phyloP scores from a whole-genome alignment of 2,888 invertebrate species.

The Chrysomela aeneicollis region DNA sequence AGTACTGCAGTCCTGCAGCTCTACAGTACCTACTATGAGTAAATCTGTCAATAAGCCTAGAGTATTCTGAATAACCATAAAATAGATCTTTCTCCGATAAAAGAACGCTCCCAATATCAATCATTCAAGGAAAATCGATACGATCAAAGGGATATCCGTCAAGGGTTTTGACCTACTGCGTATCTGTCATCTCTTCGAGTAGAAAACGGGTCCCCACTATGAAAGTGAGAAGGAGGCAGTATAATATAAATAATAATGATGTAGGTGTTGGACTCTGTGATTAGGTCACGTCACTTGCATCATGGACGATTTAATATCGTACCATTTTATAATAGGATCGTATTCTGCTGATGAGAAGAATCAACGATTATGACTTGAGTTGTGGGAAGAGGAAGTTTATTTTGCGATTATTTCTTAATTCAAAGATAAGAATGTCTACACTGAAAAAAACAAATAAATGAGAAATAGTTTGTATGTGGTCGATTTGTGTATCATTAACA shows the following conservation, averaged over 20 bases:
- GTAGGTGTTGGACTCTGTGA: conserved; percentile 8
- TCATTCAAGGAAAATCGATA: conserved; percentile 16
- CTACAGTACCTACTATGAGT: too few relatives aligned
- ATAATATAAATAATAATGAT: not conserved
- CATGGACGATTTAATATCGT: conserved; percentile 12
- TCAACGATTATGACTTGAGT: not conserved
- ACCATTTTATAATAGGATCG: not conserved
- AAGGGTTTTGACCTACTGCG: conserved; percentile 3
- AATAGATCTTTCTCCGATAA: not conserved
- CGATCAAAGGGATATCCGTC: conserved; percentile 18
- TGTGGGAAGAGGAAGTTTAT: not conserved
- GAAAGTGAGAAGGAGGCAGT: not conserved
- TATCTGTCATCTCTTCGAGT: not conserved
- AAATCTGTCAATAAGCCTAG: too few relatives aligned
- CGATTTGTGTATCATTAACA: too few relatives aligned
- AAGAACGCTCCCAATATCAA: conserved; percentile 2
- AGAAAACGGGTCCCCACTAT: not conserved
- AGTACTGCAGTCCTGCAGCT: too few relatives aligned
- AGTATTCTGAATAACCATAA: too few relatives aligned
- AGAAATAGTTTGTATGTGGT: too few relatives aligned
- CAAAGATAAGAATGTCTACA: too few relatives aligned
- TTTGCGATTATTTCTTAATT: not conserved
- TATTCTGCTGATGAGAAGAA: not conserved
- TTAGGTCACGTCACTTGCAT: conserved; percentile 15
- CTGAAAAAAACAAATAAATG: too few relatives aligned